Conservation (phyloP, 1,140 invertebrate genomes). For the Brachionus plicatilis region DNA sequence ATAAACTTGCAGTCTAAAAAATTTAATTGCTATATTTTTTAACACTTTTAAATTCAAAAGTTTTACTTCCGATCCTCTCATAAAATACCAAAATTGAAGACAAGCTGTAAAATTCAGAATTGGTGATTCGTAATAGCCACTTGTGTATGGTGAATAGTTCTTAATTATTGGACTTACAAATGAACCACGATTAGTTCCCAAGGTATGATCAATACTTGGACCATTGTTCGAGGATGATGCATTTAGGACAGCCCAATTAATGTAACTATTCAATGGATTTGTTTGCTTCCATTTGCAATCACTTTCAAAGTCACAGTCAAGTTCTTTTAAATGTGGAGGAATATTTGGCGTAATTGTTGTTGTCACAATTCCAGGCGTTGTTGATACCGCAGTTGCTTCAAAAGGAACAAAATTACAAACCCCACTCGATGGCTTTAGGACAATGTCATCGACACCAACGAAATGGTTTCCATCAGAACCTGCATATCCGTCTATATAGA, state of each 20-base stretch:
- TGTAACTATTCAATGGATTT: neutral
- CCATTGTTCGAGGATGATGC: slow-evolving; percentile 40
- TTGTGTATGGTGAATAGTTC: neutral
- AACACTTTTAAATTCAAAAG: no score
- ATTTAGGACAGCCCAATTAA: slow-evolving; percentile 10
- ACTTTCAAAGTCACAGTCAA: slow-evolving; percentile 34
- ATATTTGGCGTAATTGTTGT: neutral
- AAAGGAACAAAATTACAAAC: slow-evolving; percentile 4
- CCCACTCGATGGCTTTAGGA: neutral
- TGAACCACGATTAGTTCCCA: slow-evolving; percentile 44
- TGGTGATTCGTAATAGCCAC: neutral
- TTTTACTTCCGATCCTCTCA: slow-evolving; percentile 24
- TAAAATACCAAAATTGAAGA: slow-evolving; percentile 38
- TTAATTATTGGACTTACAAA: slow-evolving; percentile 16
- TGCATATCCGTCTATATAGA: neutral
- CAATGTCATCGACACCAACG: neutral
- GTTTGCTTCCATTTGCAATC: neutral
- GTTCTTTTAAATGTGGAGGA: neutral
- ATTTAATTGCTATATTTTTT: neutral
- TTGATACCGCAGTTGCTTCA: neutral
- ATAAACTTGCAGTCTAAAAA: slow-evolving; percentile 12
- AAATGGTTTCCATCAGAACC: neutral
- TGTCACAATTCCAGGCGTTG: neutral
- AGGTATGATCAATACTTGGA: slow-evolving; percentile 49
- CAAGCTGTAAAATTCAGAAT: neutral